phyloP scores from a whole-genome alignment of 2,888 invertebrate species.

The Argyra leucocephala region DNA sequence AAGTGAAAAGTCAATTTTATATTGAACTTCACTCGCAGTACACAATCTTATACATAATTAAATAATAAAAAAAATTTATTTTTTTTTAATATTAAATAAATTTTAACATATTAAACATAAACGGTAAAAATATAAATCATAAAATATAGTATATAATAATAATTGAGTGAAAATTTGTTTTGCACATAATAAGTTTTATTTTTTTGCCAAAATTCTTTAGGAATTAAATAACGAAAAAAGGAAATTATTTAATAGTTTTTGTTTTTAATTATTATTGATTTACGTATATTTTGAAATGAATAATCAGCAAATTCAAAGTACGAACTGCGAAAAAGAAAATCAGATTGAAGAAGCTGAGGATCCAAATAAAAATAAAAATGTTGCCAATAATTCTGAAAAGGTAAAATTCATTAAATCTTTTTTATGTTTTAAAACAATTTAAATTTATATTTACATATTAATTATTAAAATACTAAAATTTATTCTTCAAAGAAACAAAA shows the following conservation, averaged over 20 bases:
- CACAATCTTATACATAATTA: background rate
- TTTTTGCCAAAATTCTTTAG: too few species aligned
- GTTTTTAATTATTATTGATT: background rate
- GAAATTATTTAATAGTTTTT: background rate
- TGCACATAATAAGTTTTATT: background rate
- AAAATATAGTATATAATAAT: too few species aligned
- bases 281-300: background rate
- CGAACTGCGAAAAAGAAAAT: constrained; percentile 15
- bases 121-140: too few species aligned
- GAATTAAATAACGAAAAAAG: too few species aligned
- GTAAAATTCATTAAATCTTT: constrained; percentile 18
- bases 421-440: too few species aligned
- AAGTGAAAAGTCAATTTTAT: constrained; percentile 4
- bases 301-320: constrained; percentile 4
- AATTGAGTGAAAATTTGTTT: background rate
- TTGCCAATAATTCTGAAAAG: constrained; percentile 22
- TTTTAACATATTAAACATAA: too few species aligned
- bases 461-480: too few species aligned
- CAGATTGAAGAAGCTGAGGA: constrained; percentile 22
- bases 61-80: background rate
- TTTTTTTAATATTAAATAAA: background rate
- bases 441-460: too few species aligned
- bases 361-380: constrained; percentile 20
- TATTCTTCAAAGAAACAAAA: too few species aligned
- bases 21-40: constrained; percentile 6